Percentiles rank a stretch among this genome's conserved stretches.
Evolutionary conservation across 2,797 vertebrate genomes (phyloP).

Genomic region (Diplodus puntazzo): DNA sequence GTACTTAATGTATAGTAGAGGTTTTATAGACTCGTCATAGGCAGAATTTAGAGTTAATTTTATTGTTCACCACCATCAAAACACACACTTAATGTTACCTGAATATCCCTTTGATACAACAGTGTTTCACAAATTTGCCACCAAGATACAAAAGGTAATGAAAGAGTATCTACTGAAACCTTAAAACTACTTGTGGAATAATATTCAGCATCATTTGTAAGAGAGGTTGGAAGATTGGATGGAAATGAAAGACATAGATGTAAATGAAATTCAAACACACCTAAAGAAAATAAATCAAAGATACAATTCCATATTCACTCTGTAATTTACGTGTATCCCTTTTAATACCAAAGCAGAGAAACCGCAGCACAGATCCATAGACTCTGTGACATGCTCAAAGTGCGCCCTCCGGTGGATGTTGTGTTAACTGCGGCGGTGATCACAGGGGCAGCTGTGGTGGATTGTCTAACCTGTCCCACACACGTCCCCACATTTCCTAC

Average conservation of each 20-base stretch:
- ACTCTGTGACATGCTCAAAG: slow-evolving; percentile 10
- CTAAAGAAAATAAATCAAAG: not conserved
- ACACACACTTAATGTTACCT: not conserved
- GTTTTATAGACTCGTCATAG: too few relatives aligned
- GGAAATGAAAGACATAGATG: not conserved
- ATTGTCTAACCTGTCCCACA: slow-evolving; percentile 36
- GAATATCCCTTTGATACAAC: not conserved
- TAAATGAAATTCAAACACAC: not conserved
- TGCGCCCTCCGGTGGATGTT: slow-evolving; percentile 38
- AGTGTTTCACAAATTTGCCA: not conserved
- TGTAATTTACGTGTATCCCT: not conserved
- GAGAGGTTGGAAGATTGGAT: not conserved
- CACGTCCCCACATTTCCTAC: slow-evolving; percentile 78
- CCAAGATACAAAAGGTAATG: not conserved
- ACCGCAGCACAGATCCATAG: slow-evolving; percentile 40
- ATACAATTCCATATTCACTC: not conserved
- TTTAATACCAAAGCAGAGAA: slow-evolving; percentile 33
- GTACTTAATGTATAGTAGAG: too few relatives aligned
- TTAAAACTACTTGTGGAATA: not conserved
- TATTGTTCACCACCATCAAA: slow-evolving; percentile 3
- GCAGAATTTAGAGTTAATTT: not conserved
- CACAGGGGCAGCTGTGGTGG: not conserved
- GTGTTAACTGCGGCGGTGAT: slow-evolving; percentile 4
- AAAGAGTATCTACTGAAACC: not conserved
- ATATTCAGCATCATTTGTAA: not conserved